phyloP scores from a whole-genome alignment of 2,797 vertebrate species.

The Limosa lapponica region DNA sequence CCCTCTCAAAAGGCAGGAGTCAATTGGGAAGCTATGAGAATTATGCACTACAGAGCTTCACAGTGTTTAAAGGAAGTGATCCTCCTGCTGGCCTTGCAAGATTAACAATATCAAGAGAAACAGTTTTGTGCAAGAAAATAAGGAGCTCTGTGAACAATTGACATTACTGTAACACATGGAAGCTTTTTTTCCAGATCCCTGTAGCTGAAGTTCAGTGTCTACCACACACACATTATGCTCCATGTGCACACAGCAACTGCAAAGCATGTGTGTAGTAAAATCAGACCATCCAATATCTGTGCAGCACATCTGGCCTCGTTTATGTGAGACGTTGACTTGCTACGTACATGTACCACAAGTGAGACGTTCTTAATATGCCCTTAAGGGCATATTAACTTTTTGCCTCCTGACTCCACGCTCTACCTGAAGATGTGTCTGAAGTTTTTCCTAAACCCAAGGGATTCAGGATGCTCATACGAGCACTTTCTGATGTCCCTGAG shows the following conservation, averaged over 20 bases:
- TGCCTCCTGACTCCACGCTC: not conserved
- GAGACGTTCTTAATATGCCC: not conserved
- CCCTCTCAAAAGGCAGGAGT: not conserved
- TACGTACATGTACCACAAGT: not conserved
- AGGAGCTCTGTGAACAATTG: not conserved
- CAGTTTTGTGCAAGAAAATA: not conserved
- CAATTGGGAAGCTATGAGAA: not conserved
- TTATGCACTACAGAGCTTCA: not conserved
- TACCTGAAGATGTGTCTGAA: not conserved
- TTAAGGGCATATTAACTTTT: not conserved
- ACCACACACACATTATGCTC: not conserved
- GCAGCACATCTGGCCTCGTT: not conserved
- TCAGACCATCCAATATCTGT: constrained; percentile 7
- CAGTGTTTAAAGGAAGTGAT: not conserved
- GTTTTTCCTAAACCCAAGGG: not conserved
- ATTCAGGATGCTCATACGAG: not conserved
- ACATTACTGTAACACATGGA: constrained; percentile 1
- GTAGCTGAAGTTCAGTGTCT: not conserved
- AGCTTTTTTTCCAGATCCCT: constrained; percentile 4
- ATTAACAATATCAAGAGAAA: not conserved
- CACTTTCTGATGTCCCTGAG: not conserved
- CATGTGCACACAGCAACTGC: not conserved
- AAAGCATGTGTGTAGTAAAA: not conserved
- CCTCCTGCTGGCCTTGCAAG: not conserved
- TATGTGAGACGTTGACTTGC: not conserved